A percentile compares a stretch with the other conserved stretches of the same genome.
phyloP scores from a whole-genome alignment of 1,140 invertebrate species.

The Hylaeus volcanicus region DNA sequence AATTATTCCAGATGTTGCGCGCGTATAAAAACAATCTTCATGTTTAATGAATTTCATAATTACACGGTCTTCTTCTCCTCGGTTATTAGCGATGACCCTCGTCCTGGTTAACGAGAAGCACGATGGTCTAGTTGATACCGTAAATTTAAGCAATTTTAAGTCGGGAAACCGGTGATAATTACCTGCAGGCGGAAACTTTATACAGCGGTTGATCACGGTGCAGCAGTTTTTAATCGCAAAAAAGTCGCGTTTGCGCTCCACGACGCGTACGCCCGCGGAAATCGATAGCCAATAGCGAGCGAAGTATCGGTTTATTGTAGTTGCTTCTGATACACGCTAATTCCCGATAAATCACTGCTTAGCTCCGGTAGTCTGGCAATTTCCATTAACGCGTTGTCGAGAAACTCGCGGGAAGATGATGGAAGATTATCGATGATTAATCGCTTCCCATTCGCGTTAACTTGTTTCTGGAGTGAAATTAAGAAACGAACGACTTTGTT shows the following conservation, averaged over 20 bases:
- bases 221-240: not conserved
- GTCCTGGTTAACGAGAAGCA: constrained; percentile 26
- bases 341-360: not conserved
- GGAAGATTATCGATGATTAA: constrained; percentile 11
- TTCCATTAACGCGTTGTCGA: not conserved
- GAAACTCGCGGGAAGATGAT: not conserved
- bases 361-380: not conserved
- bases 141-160: constrained; percentile 24
- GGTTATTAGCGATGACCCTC: constrained; percentile 6
- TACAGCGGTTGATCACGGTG: not conserved
- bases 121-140: constrained; percentile 12
- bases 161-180: not conserved
- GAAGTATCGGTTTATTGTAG: not conserved
- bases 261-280: not conserved
- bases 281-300: not conserved
- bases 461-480: not conserved
- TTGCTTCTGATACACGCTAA: not conserved
- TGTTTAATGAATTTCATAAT: constrained; percentile 61
- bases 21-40: constrained; percentile 43
- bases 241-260: not conserved
- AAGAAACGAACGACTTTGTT: constrained; percentile 15
- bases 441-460: not conserved
- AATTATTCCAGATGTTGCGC: constrained; percentile 49
- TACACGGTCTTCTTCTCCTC: constrained; percentile 36
- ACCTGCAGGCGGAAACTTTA: not conserved